Percentiles rank a stretch among this genome's conserved stretches.
phyloP scores from a whole-genome alignment of 2,888 invertebrate genomes.

The Campoletis raptor region DNA sequence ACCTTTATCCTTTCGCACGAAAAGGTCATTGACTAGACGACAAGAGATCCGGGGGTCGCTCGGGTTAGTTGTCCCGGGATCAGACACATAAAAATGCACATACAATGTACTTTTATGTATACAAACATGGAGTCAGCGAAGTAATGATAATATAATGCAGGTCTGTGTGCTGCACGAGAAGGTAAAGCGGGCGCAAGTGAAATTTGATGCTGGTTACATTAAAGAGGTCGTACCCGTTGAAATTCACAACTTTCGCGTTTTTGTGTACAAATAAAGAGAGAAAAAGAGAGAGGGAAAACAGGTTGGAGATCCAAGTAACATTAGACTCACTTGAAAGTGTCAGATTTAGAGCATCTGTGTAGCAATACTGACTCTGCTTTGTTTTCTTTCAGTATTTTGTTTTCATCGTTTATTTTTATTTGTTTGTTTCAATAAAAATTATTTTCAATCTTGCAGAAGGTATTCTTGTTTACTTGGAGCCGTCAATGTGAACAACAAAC shows the following conservation, averaged over 20 bases:
- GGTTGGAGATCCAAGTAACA: constrained; percentile 38
- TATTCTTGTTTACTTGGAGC: not conserved
- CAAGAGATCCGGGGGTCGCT: not conserved
- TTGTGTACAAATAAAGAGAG: constrained; percentile 19
- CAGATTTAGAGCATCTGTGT: constrained; percentile 53
- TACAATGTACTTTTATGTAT: constrained; percentile 1
- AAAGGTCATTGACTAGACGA: not conserved
- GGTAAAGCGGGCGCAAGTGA: constrained; percentile 60
- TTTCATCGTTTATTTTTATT: not conserved
- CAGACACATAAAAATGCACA: not conserved
- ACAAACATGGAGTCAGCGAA: constrained; percentile 3
- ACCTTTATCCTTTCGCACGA: not conserved
- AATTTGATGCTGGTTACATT: constrained; percentile 65
- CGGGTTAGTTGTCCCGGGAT: not conserved
- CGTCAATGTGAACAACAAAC: not conserved
- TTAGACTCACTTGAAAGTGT: constrained; percentile 46
- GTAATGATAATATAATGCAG: constrained; percentile 50
- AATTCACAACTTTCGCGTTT: constrained; percentile 28
- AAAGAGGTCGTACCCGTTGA: constrained; percentile 63
- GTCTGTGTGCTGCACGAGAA: constrained; percentile 64
- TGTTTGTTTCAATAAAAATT: not conserved
- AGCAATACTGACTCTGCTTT: constrained; percentile 44
- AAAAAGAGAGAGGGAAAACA: not conserved
- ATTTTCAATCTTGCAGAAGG: not conserved
- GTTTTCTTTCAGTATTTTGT: constrained; percentile 41